These are phyloP conservation scores for Eurytemora carolleeae DNA, from an alignment of 1,140 invertebrate species.

Conservation along the genomic window DNA sequence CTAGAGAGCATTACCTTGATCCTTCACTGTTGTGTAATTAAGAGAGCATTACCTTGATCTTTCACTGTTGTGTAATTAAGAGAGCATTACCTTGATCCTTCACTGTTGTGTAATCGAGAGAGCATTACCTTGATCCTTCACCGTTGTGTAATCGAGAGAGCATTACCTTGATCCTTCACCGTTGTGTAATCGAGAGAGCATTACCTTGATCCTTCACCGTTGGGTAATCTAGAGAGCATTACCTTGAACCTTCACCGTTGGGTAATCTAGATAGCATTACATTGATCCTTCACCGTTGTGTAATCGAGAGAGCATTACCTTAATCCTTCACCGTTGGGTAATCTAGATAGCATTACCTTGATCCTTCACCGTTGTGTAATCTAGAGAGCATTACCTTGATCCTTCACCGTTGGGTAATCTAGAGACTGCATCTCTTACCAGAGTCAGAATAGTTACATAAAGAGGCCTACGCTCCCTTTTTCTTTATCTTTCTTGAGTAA, in stretches of 20 bases:
- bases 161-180: neutral
- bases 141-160: neutral
- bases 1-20: neutral
- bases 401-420: neutral
- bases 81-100: neutral
- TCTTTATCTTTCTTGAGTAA: neutral
- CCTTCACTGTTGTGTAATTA: neutral
- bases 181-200: neutral
- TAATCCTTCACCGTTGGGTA: neutral
- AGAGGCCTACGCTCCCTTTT: neutral
- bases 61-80: neutral
- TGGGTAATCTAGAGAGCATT: neutral
- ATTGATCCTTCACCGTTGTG: neutral
- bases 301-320: neutral
- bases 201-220: neutral
- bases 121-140: neutral
- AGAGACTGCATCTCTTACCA: neutral
- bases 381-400: neutral
- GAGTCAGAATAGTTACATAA: neutral
- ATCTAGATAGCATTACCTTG: neutral
- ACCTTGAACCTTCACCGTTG: neutral
- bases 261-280: neutral
- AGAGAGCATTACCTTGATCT: neutral
- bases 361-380: neutral
- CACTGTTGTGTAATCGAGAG: neutral